Conservation (phyloP, 2,113 vertebrate genomes). For the Ondatra zibethicus region DNA sequence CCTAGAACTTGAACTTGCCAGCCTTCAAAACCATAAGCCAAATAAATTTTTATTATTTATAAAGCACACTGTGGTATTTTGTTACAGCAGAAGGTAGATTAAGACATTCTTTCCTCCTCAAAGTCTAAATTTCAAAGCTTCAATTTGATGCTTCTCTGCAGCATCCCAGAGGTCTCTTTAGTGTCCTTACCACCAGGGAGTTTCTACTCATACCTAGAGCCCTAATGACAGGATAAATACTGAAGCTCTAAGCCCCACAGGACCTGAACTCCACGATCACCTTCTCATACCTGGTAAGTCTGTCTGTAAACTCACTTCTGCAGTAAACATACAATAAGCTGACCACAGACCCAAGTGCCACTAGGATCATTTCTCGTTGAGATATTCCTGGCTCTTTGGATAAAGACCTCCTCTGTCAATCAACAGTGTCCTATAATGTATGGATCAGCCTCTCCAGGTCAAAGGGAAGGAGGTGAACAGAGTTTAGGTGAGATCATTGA, state of each 20-base stretch:
- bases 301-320: not conserved
- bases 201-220: not conserved
- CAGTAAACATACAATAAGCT: not conserved
- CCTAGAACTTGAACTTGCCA: not conserved
- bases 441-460: not conserved
- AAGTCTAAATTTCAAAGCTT: constrained; percentile 12
- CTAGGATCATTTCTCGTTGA: not conserved
- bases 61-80: too few species aligned
- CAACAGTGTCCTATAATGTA: not conserved
- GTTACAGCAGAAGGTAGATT: not conserved
- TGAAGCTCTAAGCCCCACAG: not conserved
- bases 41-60: not conserved
- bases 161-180: constrained; percentile 54
- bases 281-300: constrained; percentile 48
- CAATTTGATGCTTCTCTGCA: constrained; percentile 26
- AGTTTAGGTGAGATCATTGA: not conserved
- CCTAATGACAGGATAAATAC: constrained; percentile 66
- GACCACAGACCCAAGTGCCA: not conserved
- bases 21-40: not conserved
- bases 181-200: constrained; percentile 25
- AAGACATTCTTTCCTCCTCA: not conserved
- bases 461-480: not conserved
- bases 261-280: not conserved
- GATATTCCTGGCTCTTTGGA: not conserved
- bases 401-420: not conserved